phyloP scores from a whole-genome alignment of 2,113 vertebrate species.

The Limnothrissa miodon region DNA sequence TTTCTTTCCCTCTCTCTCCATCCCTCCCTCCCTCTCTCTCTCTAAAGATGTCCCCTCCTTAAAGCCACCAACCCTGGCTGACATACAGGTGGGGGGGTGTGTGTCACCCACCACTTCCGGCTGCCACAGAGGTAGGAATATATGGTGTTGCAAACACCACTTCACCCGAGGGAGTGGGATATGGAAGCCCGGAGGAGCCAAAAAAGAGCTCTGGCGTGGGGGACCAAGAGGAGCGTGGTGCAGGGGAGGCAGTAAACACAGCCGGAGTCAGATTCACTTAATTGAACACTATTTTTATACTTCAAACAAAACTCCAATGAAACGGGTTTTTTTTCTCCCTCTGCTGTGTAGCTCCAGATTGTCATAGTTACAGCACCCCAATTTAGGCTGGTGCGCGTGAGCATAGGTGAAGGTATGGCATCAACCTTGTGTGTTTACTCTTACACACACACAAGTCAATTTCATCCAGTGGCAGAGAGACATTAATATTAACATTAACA shows the following conservation, averaged over 20 bases:
- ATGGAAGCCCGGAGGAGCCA: not conserved
- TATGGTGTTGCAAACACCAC: not conserved
- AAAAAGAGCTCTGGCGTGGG: not conserved
- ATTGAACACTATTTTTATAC: conserved; percentile 59
- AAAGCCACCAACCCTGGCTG: too few relatives aligned
- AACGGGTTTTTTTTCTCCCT: conserved; percentile 7
- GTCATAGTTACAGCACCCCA: conserved; percentile 60
- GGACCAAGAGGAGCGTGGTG: not conserved
- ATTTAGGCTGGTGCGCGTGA: conserved; percentile 21
- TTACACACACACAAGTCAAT: not conserved
- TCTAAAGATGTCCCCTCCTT: too few relatives aligned
- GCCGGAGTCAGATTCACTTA: conserved; percentile 32
- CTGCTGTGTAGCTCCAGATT: conserved; percentile 47
- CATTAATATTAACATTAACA: not conserved
- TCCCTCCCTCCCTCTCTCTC: too few relatives aligned
- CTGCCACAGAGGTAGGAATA: not conserved
- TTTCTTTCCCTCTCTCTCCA: too few relatives aligned
- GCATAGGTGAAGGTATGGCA: conserved; percentile 39
- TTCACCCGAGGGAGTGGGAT: not conserved
- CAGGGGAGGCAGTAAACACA: not conserved
- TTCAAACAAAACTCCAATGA: conserved; percentile 51
- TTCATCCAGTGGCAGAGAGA: not conserved
- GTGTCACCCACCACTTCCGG: too few relatives aligned
- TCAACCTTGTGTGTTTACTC: not conserved
- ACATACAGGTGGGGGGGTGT: too few relatives aligned